phyloP scores from a whole-genome alignment of 2,113 vertebrate genomes.

The Notarius quadriscutis region DNA sequence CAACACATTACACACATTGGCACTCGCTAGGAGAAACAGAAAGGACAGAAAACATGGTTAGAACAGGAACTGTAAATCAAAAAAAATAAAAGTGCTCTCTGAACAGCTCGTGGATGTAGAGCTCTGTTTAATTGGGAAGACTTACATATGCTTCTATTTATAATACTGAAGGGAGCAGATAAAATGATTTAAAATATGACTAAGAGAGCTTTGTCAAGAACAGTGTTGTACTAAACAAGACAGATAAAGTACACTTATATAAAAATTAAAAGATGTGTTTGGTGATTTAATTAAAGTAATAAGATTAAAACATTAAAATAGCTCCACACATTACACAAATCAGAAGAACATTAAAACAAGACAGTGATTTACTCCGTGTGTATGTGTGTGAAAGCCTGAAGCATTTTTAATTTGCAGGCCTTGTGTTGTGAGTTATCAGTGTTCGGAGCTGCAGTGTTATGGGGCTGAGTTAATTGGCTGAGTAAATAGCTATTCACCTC shows the following conservation, averaged over 20 bases:
- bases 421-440: conserved; percentile 68
- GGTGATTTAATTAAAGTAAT: conserved; percentile 19
- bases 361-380: conserved; percentile 41
- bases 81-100: neutral
- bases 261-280: neutral
- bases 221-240: neutral
- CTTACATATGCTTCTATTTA: neutral
- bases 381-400: conserved; percentile 55
- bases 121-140: neutral
- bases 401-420: conserved; percentile 76
- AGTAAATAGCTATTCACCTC: conserved; percentile 70
- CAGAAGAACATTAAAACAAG: conserved; percentile 1
- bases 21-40: neutral
- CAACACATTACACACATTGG: conserved; percentile 91
- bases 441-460: conserved; percentile 59
- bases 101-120: neutral
- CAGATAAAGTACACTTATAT: neutral
- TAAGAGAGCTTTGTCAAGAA: neutral
- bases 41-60: neutral
- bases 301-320: conserved; percentile 2
- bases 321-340: conserved; percentile 15
- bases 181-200: conserved; percentile 6
- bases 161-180: neutral
- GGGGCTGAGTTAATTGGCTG: conserved; percentile 71
- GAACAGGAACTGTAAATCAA: neutral